Evolutionary conservation across 1,140 invertebrate genomes (phyloP).

Genomic region (Hylaeus anthracinus): DNA sequence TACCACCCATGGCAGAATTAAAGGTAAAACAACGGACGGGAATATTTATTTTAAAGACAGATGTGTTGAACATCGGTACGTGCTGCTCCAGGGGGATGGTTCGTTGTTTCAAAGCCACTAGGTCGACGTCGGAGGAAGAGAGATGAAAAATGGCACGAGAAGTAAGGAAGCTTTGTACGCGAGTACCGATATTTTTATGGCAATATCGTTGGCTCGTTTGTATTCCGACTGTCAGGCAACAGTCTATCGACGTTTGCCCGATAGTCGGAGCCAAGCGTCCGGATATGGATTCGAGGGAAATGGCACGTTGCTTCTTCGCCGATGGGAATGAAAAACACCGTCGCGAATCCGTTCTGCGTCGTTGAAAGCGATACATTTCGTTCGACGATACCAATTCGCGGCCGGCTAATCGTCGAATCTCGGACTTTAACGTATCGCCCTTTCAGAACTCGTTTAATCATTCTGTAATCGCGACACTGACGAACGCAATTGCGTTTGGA

Average conservation of each 20-base stretch:
- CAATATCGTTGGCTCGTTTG: constrained; percentile 60
- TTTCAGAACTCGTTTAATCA: too few relatives aligned
- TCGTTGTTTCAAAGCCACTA: too few relatives aligned
- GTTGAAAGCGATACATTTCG: constrained; percentile 44
- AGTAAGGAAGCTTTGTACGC: constrained; percentile 45
- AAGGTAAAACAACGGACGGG: too few relatives aligned
- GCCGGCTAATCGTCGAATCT: neutral
- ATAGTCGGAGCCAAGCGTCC: constrained; percentile 50
- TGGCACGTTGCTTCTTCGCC: constrained; percentile 57
- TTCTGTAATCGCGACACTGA: too few relatives aligned
- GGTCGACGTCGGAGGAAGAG: too few relatives aligned
- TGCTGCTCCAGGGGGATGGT: too few relatives aligned
- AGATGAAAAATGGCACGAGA: neutral
- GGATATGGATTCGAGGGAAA: constrained; percentile 58
- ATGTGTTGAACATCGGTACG: too few relatives aligned
- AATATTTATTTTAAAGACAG: neutral
- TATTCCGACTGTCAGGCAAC: constrained; percentile 55
- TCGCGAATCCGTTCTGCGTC: constrained; percentile 47
- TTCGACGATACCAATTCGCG: too few relatives aligned
- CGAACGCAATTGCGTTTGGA: too few relatives aligned
- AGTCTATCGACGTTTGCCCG: constrained; percentile 62
- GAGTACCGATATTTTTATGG: constrained; percentile 54
- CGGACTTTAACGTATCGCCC: too few relatives aligned
- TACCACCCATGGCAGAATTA: too few relatives aligned
- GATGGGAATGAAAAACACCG: constrained; percentile 60